These are phyloP conservation scores for Pagetopsis macropterus DNA, from an alignment of 2,797 vertebrate species.

Conservation along the genomic window DNA sequence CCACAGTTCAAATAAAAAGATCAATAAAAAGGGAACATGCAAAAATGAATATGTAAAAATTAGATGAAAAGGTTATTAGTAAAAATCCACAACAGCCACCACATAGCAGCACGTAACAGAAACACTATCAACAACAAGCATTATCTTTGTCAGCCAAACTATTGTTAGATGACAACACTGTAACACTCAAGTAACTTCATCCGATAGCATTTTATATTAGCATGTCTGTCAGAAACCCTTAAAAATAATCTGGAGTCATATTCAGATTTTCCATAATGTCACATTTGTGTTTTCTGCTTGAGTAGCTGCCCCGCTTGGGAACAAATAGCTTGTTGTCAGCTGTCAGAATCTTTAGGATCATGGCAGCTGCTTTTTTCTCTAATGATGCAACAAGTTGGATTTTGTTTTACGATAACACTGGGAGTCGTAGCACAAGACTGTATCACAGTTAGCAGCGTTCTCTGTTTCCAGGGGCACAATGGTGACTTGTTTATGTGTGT, in stretches of 20 bases:
- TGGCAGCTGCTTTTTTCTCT: constrained; percentile 3
- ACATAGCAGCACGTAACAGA: neutral
- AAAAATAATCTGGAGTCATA: constrained; percentile 41
- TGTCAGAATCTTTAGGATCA: constrained; percentile 70
- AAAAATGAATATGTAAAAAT: neutral
- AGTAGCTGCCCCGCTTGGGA: constrained; percentile 44
- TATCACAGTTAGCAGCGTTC: constrained; percentile 28
- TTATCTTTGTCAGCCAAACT: constrained; percentile 8
- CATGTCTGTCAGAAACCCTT: constrained; percentile 30
- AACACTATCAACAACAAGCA: neutral
- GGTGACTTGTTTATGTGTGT: constrained; percentile 39
- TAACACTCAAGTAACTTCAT: constrained; percentile 15
- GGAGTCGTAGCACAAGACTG: constrained; percentile 1
- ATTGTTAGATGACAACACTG: constrained; percentile 23
- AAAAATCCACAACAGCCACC: constrained; percentile 14
- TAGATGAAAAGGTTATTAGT: neutral
- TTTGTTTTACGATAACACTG: constrained; percentile 26
- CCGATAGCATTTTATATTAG: constrained; percentile 35
- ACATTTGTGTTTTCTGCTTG: constrained; percentile 49
- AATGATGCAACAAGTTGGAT: constrained; percentile 59
- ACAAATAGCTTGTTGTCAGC: constrained; percentile 53
- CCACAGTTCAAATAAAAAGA: neutral
- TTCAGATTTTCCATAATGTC: constrained; percentile 47
- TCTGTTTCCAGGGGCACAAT: constrained; percentile 34
- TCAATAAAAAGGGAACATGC: neutral